phyloP scores from a whole-genome alignment of 2,113 vertebrate species.

The Oncorhynchus kisutch region DNA sequence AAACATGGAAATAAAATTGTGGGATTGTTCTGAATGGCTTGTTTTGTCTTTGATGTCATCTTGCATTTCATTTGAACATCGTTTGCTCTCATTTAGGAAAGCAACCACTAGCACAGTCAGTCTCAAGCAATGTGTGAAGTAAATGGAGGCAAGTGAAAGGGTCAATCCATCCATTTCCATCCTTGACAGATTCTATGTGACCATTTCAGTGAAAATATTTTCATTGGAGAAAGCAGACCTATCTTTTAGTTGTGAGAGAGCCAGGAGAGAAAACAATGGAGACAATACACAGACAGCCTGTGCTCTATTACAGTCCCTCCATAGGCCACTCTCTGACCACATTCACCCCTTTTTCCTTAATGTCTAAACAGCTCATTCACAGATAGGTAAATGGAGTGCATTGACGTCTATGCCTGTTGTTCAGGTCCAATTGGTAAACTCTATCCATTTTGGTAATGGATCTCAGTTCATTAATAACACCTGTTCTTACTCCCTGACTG shows the following conservation, averaged over 20 bases:
- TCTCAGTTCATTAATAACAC: too few species aligned
- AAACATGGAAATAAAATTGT: neutral
- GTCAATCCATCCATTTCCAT: neutral
- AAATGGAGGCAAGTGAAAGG: neutral
- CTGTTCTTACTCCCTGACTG: too few species aligned
- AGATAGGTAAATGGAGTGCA: too few species aligned
- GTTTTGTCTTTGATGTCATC: neutral
- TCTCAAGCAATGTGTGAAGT: neutral
- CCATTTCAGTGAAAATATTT: neutral
- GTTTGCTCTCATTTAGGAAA: neutral
- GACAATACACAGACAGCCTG: neutral
- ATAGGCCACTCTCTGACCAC: neutral
- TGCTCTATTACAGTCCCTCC: neutral
- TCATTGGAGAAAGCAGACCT: neutral
- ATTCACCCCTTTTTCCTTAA: neutral
- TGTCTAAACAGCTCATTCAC: slow-evolving; percentile 58
- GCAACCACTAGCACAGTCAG: neutral
- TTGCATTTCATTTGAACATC: neutral
- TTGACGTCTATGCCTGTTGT: too few species aligned
- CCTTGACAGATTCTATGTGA: neutral
- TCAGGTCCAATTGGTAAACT: too few species aligned
- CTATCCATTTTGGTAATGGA: too few species aligned
- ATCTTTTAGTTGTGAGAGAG: too few species aligned
- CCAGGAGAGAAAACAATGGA: neutral
- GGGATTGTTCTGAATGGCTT: neutral